Conservation (phyloP, 2,113 vertebrate species). For the Lates calcarifer region DNA sequence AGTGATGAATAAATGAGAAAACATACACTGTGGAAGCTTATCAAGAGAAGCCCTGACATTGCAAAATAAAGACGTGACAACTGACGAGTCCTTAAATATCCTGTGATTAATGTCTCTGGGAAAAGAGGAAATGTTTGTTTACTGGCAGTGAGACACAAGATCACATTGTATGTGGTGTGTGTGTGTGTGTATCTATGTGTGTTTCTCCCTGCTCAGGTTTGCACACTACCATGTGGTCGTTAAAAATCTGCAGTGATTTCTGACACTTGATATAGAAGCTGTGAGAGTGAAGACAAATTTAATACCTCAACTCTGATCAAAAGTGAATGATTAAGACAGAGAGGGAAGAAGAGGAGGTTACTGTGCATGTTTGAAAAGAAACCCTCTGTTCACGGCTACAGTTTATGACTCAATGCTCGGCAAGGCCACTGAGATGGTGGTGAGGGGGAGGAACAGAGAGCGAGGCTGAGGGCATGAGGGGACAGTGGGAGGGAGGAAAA, state of each 20-base stretch:
- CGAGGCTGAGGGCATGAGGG: background rate
- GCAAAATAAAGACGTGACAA: conserved; percentile 3
- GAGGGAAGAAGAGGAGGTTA: background rate
- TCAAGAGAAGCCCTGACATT: background rate
- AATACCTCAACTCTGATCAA: background rate
- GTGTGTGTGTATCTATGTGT: background rate
- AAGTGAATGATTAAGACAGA: background rate
- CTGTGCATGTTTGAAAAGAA: background rate
- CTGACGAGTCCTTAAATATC: background rate
- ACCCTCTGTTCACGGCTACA: background rate
- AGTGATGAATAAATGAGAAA: conserved; percentile 1
- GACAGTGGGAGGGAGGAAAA: conserved; percentile 10
- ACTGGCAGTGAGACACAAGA: conserved; percentile 1
- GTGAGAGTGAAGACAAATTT: background rate
- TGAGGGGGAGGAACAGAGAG: conserved; percentile 31
- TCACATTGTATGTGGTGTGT: background rate
- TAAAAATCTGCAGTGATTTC: background rate
- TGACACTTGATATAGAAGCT: background rate
- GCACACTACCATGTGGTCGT: background rate
- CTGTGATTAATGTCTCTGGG: conserved; percentile 2
- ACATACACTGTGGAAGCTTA: background rate
- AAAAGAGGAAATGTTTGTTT: conserved; percentile 26
- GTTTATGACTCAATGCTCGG: conserved; percentile 16
- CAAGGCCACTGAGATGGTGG: conserved; percentile 18
- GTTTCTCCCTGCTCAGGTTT: background rate